phyloP scores from a whole-genome alignment of 2,113 vertebrate genomes.

The Etheostoma spectabile region DNA sequence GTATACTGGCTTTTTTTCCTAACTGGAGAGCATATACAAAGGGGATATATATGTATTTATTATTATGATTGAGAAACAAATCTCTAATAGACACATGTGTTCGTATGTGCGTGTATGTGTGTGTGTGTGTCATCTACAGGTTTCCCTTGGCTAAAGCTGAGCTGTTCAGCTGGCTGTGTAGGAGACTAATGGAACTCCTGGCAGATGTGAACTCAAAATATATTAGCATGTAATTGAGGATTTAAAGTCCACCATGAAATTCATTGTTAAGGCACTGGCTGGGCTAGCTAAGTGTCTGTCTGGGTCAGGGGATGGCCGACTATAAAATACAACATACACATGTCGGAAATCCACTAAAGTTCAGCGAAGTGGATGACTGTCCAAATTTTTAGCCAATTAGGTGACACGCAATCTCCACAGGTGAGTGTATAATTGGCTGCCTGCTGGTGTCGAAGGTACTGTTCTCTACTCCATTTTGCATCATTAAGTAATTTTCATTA shows the following conservation, averaged over 20 bases:
- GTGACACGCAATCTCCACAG: not conserved
- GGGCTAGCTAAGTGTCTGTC: not conserved
- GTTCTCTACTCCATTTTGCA: not conserved
- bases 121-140: not conserved
- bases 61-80: not conserved
- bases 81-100: not conserved
- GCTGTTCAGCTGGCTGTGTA: not conserved
- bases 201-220: slow-evolving; percentile 5
- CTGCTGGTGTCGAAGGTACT: not conserved
- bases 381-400: not conserved
- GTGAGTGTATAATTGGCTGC: slow-evolving; percentile 16
- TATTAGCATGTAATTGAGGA: slow-evolving; percentile 10
- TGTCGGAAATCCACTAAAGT: not conserved
- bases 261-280: not conserved
- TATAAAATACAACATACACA: not conserved
- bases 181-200: slow-evolving; percentile 1
- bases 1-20: not conserved
- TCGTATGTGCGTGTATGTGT: too few species aligned
- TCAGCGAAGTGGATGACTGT: not conserved
- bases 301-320: not conserved
- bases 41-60: not conserved
- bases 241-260: not conserved
- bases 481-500: not conserved
- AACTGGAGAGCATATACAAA: slow-evolving; percentile 13
- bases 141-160: not conserved